A percentile compares a stretch with the other conserved stretches of the same genome.
phyloP scores from a whole-genome alignment of 1,140 invertebrate species.

The Uloborus diversus region DNA sequence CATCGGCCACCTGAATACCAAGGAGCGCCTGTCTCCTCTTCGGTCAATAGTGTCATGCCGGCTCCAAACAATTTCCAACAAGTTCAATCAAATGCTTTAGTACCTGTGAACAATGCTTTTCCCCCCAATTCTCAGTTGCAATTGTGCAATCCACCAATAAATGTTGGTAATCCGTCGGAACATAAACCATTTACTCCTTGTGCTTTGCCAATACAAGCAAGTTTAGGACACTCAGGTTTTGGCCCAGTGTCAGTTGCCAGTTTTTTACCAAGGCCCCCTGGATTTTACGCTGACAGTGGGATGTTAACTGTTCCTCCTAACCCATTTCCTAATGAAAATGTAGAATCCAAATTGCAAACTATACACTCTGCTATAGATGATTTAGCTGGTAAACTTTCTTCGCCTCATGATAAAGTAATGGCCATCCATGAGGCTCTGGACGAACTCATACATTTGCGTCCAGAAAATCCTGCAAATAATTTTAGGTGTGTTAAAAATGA shows the following conservation, averaged over 20 bases:
- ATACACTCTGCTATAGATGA: constrained; percentile 55
- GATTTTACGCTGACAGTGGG: constrained; percentile 49
- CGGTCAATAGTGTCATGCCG: constrained; percentile 46
- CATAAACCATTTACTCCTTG: constrained; percentile 53
- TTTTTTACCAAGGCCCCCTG: constrained; percentile 39
- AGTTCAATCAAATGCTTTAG: constrained; percentile 32
- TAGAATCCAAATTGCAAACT: constrained; percentile 50
- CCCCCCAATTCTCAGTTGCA: constrained; percentile 26
- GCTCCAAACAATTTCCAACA: constrained; percentile 44
- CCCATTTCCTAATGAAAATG: constrained; percentile 48
- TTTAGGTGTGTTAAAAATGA: constrained; percentile 55
- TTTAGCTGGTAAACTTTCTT: constrained; percentile 47
- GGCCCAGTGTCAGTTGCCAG: constrained; percentile 46
- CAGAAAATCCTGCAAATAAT: constrained; percentile 44
- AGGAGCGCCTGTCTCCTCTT: constrained; percentile 25
- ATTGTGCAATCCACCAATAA: constrained; percentile 35
- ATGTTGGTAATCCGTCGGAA: constrained; percentile 41
- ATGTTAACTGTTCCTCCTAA: constrained; percentile 48
- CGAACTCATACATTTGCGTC: constrained; percentile 49
- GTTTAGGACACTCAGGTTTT: constrained; percentile 28
- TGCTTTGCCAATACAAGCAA: constrained; percentile 37
- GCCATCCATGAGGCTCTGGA: constrained; percentile 51
- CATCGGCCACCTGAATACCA: constrained; percentile 34
- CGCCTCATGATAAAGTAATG: constrained; percentile 54
- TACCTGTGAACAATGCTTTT: constrained; percentile 27